Evolutionary conservation across 2,113 vertebrate genomes (phyloP).

Genomic region (Nycticryphes semicollaris): DNA sequence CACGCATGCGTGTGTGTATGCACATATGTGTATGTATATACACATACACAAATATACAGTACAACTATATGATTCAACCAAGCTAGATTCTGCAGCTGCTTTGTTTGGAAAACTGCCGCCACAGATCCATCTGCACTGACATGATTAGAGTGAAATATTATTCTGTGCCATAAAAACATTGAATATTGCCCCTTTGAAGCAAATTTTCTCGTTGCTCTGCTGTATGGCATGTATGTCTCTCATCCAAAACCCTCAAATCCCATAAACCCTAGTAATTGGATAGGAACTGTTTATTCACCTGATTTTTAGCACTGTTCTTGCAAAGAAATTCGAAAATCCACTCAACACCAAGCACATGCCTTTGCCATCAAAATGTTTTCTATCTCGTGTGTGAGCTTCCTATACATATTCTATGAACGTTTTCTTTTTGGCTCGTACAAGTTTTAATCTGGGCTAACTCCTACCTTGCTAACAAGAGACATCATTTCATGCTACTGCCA

Average conservation of each 20-base stretch:
- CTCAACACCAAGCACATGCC: background rate
- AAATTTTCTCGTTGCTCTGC: background rate
- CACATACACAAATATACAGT: background rate
- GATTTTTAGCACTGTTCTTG: background rate
- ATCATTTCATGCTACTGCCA: background rate
- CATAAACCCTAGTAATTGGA: background rate
- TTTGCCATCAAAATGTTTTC: background rate
- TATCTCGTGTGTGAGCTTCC: background rate
- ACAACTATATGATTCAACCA: background rate
- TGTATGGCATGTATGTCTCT: background rate
- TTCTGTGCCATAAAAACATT: background rate
- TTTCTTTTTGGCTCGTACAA: background rate
- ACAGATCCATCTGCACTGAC: background rate
- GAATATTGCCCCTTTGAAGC: background rate
- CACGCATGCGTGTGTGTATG: accelerated
- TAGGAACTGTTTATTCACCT: background rate
- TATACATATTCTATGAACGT: background rate
- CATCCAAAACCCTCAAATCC: background rate
- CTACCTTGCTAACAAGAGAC: background rate
- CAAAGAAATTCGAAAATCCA: background rate
- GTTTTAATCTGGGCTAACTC: background rate
- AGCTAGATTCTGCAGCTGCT: background rate
- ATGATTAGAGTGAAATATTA: background rate
- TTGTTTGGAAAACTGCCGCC: background rate
- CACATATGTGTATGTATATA: background rate